Evolutionary conservation across 2,888 invertebrate species (phyloP).

Genomic region (Heliconius ethilla): DNA sequence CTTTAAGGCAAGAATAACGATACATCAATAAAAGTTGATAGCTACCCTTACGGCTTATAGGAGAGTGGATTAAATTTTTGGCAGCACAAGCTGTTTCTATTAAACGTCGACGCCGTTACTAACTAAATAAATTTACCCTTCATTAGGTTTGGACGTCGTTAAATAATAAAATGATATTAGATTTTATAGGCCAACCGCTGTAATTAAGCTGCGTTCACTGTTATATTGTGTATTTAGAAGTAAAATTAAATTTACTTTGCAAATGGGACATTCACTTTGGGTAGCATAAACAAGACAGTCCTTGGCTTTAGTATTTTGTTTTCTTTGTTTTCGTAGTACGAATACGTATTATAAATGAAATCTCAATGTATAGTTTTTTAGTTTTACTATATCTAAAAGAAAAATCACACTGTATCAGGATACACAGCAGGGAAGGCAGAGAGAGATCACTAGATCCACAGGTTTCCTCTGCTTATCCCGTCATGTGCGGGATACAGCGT

Average conservation of each 20-base stretch:
- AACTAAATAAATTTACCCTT: constrained; percentile 60
- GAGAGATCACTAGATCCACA: too few relatives aligned
- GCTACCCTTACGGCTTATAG: constrained; percentile 32
- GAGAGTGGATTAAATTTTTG: constrained; percentile 42
- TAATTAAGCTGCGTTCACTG: constrained; percentile 45
- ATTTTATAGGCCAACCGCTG: constrained; percentile 47
- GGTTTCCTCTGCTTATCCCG: too few relatives aligned
- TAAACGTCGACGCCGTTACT: constrained; percentile 45
- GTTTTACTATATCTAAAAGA: too few relatives aligned
- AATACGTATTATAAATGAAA: background rate
- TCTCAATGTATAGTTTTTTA: background rate
- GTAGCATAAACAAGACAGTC: background rate
- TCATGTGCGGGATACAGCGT: too few relatives aligned
- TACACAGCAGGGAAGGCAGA: too few relatives aligned
- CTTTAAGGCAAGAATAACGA: constrained; percentile 33
- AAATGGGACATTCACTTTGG: constrained; percentile 26
- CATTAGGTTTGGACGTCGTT: constrained; percentile 62
- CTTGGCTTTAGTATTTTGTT: background rate
- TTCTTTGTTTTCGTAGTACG: background rate
- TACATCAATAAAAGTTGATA: constrained; percentile 38
- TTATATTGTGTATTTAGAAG: constrained; percentile 36
- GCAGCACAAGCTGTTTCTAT: constrained; percentile 43
- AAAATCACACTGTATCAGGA: too few relatives aligned
- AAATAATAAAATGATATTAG: constrained; percentile 52
- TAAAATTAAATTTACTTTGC: constrained; percentile 35